Evolutionary conservation across 2,113 vertebrate species (phyloP).

Genomic region (Toxostoma redivivum): DNA sequence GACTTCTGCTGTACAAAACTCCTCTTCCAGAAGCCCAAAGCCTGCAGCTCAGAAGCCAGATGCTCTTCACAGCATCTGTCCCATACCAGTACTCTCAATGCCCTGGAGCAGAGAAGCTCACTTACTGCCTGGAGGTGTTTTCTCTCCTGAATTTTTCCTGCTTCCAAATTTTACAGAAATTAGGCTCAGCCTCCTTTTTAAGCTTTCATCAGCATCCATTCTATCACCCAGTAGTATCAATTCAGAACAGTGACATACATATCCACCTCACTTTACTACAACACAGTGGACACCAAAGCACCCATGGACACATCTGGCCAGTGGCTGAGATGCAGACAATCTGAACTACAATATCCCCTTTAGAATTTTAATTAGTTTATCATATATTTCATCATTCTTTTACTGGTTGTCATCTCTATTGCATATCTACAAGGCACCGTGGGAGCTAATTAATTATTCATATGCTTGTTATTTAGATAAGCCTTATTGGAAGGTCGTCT

Average conservation of each 20-base stretch:
- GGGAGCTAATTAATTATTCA: background rate
- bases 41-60: background rate
- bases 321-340: background rate
- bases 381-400: background rate
- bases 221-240: background rate
- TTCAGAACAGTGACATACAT: background rate
- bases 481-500: background rate
- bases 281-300: background rate
- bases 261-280: background rate
- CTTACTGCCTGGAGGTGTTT: background rate
- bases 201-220: background rate
- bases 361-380: background rate
- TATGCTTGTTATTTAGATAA: background rate
- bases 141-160: background rate
- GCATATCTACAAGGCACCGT: background rate
- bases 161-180: background rate
- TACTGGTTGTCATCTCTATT: background rate
- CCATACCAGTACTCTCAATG: background rate
- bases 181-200: background rate
- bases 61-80: background rate
- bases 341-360: background rate
- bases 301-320: too few species aligned
- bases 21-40: background rate
- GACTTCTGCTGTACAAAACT: background rate
- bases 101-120: background rate